A percentile compares a stretch with the other conserved stretches of the same genome.
Conservation (phyloP, 1,140 invertebrate species). For the Eupristina koningsbergeri region DNA sequence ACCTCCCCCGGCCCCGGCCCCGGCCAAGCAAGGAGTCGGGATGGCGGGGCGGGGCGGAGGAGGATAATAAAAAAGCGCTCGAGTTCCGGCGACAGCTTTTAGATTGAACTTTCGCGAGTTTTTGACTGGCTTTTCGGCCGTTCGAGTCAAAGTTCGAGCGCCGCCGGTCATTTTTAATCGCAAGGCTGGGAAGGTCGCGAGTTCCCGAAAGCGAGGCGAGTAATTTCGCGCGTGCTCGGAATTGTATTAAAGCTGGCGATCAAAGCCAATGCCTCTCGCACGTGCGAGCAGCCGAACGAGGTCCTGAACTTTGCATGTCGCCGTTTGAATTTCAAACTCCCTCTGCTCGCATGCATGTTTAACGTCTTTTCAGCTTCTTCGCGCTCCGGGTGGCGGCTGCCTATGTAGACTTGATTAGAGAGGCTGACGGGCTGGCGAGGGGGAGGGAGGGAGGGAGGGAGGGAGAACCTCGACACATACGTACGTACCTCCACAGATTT, state of each 20-base stretch:
- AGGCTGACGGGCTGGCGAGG: too few relatives aligned
- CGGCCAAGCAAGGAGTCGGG: too few relatives aligned
- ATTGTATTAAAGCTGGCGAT: conserved; percentile 22
- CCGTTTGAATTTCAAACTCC: conserved; percentile 41
- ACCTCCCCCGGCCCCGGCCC: too few relatives aligned
- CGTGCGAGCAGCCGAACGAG: neutral
- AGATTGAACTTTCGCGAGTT: too few relatives aligned
- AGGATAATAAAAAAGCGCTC: neutral
- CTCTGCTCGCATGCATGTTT: neutral
- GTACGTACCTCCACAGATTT: too few relatives aligned
- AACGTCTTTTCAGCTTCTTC: conserved; percentile 28
- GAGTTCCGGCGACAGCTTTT: neutral
- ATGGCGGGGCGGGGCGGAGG: neutral
- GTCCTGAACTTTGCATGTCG: conserved; percentile 22
- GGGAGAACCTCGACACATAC: too few relatives aligned
- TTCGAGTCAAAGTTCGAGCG: neutral
- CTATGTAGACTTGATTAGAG: too few relatives aligned
- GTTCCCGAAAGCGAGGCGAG: neutral
- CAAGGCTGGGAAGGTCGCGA: neutral
- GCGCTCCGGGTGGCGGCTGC: neutral
- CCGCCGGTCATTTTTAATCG: neutral
- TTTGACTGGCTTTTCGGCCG: neutral
- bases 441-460: too few relatives aligned
- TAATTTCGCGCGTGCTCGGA: conserved; percentile 40
- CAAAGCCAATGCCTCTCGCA: neutral